A percentile compares a stretch with the other conserved stretches of the same genome.
phyloP scores from a whole-genome alignment of 2,113 vertebrate species.

The Syngnathus floridae region DNA sequence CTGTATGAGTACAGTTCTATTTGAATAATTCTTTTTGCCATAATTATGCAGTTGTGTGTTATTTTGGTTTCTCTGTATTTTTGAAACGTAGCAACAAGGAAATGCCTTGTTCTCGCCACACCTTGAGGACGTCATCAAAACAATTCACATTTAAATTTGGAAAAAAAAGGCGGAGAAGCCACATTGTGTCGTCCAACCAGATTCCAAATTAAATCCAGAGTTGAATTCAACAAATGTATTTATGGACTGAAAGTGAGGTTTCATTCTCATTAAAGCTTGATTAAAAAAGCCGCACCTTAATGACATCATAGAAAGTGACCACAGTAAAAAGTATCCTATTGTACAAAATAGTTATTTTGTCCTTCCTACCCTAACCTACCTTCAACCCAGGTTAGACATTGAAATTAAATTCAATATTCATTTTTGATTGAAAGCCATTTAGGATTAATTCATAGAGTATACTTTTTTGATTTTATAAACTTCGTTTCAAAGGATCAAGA shows the following conservation, averaged over 20 bases:
- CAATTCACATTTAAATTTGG: background rate
- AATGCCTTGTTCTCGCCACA: background rate
- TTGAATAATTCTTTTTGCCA: background rate
- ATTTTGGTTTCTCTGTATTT: background rate
- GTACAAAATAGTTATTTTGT: background rate
- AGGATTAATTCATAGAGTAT: too few relatives aligned
- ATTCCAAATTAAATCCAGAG: background rate
- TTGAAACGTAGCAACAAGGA: background rate
- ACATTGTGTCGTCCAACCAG: background rate
- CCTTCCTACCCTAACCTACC: background rate
- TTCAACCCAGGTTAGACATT: background rate
- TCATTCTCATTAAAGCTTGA: background rate
- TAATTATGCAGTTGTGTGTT: background rate
- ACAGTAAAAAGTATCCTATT: background rate
- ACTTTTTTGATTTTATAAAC: background rate
- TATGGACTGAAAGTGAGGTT: background rate
- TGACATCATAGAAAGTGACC: background rate
- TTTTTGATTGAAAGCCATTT: background rate
- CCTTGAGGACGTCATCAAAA: background rate
- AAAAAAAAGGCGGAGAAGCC: background rate
- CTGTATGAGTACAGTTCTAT: background rate
- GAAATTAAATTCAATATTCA: background rate
- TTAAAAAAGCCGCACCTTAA: background rate
- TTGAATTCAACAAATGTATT: background rate
- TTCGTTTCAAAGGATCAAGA: background rate